phyloP scores from a whole-genome alignment of 1,140 invertebrate genomes.

The Micrasema minimum region DNA sequence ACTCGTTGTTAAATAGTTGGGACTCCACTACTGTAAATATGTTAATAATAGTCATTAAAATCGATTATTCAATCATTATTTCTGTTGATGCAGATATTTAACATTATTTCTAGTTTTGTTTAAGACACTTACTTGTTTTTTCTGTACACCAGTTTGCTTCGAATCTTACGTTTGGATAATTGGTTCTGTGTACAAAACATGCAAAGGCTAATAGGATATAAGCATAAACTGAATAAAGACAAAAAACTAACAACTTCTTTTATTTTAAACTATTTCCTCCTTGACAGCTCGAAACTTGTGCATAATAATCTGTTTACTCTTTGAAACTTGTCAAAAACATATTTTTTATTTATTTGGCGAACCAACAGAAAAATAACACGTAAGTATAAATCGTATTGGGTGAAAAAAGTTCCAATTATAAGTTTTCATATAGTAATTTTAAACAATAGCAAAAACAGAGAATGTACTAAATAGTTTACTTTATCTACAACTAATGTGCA shows the following conservation, averaged over 20 bases:
- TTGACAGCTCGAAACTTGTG: too few species aligned
- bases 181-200: conserved; percentile 43
- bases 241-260: conserved; percentile 25
- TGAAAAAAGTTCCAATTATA: too few species aligned
- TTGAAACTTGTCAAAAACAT: too few species aligned
- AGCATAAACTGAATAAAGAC: conserved; percentile 46
- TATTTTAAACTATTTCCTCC: conserved; percentile 8
- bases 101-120: conserved; percentile 43
- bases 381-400: too few species aligned
- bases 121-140: conserved; percentile 37
- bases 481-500: too few species aligned
- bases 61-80: conserved; percentile 37
- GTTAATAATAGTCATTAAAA: conserved; percentile 50
- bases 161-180: conserved; percentile 36
- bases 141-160: conserved; percentile 42
- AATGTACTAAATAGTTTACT: too few species aligned
- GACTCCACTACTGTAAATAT: conserved; percentile 46
- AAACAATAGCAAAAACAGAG: too few species aligned
- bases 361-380: too few species aligned
- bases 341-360: too few species aligned
- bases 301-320: too few species aligned
- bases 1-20: conserved; percentile 40
- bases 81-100: conserved; percentile 46
- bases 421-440: too few species aligned
- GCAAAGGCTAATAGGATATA: conserved; percentile 49